Base-by-base conservation (phyloP, 2,113 vertebrate genomes). In the Triplophysa tibetana region DNA sequence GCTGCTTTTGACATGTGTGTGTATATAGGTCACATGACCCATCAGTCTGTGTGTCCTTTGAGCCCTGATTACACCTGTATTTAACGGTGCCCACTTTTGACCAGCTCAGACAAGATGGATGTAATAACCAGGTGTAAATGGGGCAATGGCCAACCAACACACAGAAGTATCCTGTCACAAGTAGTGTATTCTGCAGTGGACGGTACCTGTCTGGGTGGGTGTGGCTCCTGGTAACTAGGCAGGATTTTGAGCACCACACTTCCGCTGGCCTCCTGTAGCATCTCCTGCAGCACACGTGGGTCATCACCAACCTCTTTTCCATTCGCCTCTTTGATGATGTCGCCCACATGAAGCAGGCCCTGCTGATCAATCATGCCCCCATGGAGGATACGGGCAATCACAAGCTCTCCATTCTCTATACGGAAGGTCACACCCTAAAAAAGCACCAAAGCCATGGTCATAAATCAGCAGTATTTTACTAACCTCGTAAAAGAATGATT, bases 291-390 rank as follows among this genome's bases (percentile, higher is more conserved):
- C 0, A 93, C 95, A 0, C 94, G 91, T 0, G 96, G 93, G 83
- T 98, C 95, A 45, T 89, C 93, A 70, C 95, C 95, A 81, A 98
- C 95, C 2, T 95, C 95, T 29, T 94, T 90, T 29, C 96, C 96
- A 0, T 98, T 97, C 82, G 96, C 96, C 89, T 98, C 97, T 82
- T 96, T 96, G 88, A 98, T 98, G 87, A 98, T 93, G 68, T 98
- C 97, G 0, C 97, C 96, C 2, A 96, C 95, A 0, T 97, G 97
- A 68, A 98, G 93, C 74, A 98, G 92, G 16, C 96, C 96, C 87
- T 98, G 96, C 87, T 98, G 96, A 48, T 96, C 97, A 74, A 98
- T 94, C 93, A 96, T 96, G 12, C 97, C 96, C 1, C 96, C 96
- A 2, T 98, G 97, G 62, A 98, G 94, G 78, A 98, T 98, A 12